These are phyloP conservation scores for Trichogramma pretiosum DNA, from an alignment of 1,140 invertebrate genomes.

Conservation along the genomic window DNA sequence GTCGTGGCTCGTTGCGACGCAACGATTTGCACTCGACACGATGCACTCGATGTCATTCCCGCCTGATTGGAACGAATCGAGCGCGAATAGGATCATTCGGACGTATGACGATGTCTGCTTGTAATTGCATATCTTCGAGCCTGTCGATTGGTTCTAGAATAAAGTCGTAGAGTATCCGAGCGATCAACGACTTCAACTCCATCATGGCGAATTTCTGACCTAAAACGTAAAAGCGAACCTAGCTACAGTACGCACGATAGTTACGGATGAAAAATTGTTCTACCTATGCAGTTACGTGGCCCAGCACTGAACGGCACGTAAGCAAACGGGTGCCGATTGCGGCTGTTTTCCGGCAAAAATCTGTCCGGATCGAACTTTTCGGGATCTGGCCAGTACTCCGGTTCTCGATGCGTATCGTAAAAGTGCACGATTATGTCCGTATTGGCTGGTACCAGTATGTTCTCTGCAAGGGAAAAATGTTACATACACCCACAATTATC, in stretches of 20 bases:
- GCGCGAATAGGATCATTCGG: slow-evolving; percentile 15
- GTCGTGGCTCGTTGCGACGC: too few relatives aligned
- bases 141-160: slow-evolving; percentile 21
- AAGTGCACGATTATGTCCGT: slow-evolving; percentile 43
- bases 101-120: slow-evolving; percentile 20
- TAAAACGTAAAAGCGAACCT: slow-evolving; percentile 10
- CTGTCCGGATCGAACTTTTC: slow-evolving; percentile 61
- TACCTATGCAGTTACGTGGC: slow-evolving; percentile 62
- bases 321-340: slow-evolving; percentile 42
- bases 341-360: slow-evolving; percentile 41
- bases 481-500: too few relatives aligned
- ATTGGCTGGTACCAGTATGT: slow-evolving; percentile 8
- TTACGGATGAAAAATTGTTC: too few relatives aligned
- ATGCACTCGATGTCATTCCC: too few relatives aligned
- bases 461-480: slow-evolving; percentile 3
- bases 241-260: too few relatives aligned
- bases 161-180: slow-evolving; percentile 21
- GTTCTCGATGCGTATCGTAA: slow-evolving; percentile 55
- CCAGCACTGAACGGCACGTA: slow-evolving; percentile 63
- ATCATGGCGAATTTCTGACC: slow-evolving; percentile 28
- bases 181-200: slow-evolving; percentile 20
- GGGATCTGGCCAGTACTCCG: slow-evolving; percentile 60
- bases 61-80: too few relatives aligned
- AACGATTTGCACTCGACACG: too few relatives aligned
- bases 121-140: slow-evolving; percentile 6